Evolutionary conservation across 2,888 invertebrate species (phyloP), one percentile per base, ranked within the genome.

Genomic region (Oligia fasciuncula): DNA sequence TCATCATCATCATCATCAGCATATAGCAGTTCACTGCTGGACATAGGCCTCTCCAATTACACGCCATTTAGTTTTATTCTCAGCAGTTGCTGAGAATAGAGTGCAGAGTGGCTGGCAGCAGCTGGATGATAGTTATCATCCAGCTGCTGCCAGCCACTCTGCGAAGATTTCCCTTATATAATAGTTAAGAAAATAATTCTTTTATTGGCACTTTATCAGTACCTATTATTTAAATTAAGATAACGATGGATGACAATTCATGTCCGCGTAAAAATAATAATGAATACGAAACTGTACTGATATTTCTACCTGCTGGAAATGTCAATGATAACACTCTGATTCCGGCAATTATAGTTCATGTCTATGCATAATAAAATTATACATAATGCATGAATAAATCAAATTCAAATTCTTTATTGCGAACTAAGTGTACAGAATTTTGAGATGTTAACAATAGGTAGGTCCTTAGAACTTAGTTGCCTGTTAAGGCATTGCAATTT

Each of bases 291-390:
- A 60, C 14, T n/a, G 17, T 67, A 19, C 1, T 46, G 43, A 46
- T n/a, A 19, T 19, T 43, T 17, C 5, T 8, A 11, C 11, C 13
- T 23, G 54, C 23, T 49, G n/a, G 4, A 85, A 85, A 85, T 80
- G 63, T 85, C 73, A 81, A 72, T 85, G 73, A 57, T 57, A 68
- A 43, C 40, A 54, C 19, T 80, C 65, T 35, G 67, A 68, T 80
- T 51, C 57, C 49, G 23, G 49, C 2, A 66, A 63, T 49, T 63
- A 43, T 67, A 66, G 54, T 80, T 68, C 43, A 68, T 63, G 63
- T 51, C 23, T 51, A 57, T 40, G 4, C 40, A 29, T 29, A 29
- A n/a, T n/a, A n/a, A n/a, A n/a, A 29, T 29, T 35, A 68, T 63
- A 68, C 57, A 51, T 79, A 35, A 51, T 79, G n/a, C 11, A 29